Evolutionary conservation across 2,797 vertebrate genomes (phyloP), one percentile per base, ranked within the genome.

Genomic region (Balearica regulorum): DNA sequence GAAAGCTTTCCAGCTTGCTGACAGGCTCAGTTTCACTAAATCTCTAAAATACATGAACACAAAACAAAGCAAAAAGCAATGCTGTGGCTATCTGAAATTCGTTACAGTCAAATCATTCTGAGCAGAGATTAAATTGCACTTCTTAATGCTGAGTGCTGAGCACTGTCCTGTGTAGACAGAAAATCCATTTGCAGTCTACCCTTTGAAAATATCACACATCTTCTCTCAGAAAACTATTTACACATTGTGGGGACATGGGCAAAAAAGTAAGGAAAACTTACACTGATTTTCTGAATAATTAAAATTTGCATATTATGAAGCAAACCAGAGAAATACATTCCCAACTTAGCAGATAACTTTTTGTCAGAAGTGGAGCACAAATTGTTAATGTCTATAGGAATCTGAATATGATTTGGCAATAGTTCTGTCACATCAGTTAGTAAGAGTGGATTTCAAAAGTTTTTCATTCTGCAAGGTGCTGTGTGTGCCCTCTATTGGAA

Each of bases 401-500:
- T 37, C 49, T 51, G 35, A 68, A 22, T 58, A 35, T 4, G 9
- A 58, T 62, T 69, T 55, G 43, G 48, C 26, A 77, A 41, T 41
- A 44, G 33, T 72, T 76, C 55, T 80, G 25, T 33, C 46, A 54
- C 43, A n/a, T 51, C 21, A n/a, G 7, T 72, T 51, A 49, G 16
- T 28, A 66, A n/a, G 17, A 92, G 25, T 0, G 0, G 28, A 43
- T 77, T 72, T 72, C 14, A 69, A 68, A 60, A 57, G 13, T 28
- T 37, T 75, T 72, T 79, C 11, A 20, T 83, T 68, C 51, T 69
- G 60, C 44, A 18, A 62, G 76, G 69, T 73, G 44, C 48, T 76
- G 4, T 26, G 71, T 80, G 43, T 81, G 89, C 89, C 91, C 88
- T 89, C 91, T 96, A 3, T 80, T 89, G 94, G 89, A 89, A 89